These are phyloP conservation scores for Drosophila hamatofila DNA, from an alignment of 2,888 invertebrate species.

Conservation along the genomic window DNA sequence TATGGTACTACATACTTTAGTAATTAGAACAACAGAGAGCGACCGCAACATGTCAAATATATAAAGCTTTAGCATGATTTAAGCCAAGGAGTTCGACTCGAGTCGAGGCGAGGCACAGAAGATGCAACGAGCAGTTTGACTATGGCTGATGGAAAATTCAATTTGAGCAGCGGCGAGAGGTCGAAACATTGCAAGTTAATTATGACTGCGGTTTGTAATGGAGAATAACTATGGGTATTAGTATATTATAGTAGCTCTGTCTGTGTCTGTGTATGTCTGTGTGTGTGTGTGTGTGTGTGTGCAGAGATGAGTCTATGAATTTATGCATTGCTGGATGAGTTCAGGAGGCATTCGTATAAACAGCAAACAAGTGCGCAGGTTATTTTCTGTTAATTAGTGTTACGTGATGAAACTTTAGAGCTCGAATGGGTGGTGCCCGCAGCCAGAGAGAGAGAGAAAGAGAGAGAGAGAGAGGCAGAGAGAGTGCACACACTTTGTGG, in stretches of 20 bases:
- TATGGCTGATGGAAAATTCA: conserved; percentile 74
- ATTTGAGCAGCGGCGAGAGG: conserved; percentile 46
- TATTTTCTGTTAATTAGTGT: conserved; percentile 78
- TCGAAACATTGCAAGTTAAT: conserved; percentile 69
- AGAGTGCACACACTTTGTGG: conserved; percentile 30
- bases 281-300: conserved; percentile 4
- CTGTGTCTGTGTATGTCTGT: neutral
- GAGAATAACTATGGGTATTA: conserved; percentile 15
- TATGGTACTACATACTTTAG: conserved; percentile 30
- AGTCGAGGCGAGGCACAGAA: conserved; percentile 22
- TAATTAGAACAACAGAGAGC: conserved; percentile 53
- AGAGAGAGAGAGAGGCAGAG: neutral
- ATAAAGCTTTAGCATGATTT: conserved; percentile 50
- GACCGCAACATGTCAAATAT: conserved; percentile 54
- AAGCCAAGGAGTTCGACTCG: conserved; percentile 20
- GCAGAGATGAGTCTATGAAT: conserved; percentile 20
- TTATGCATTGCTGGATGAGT: conserved; percentile 43
- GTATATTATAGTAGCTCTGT: conserved; percentile 4
- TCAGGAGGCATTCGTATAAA: conserved; percentile 34
- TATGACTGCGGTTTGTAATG: conserved; percentile 71
- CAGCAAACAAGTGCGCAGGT: conserved; percentile 75
- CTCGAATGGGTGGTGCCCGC: conserved; percentile 64
- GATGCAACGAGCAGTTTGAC: conserved; percentile 51
- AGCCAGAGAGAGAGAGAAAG: neutral
- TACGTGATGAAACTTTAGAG: conserved; percentile 74